Conservation (phyloP, 2,113 vertebrate species). For the Sclerurus mexicanus region DNA sequence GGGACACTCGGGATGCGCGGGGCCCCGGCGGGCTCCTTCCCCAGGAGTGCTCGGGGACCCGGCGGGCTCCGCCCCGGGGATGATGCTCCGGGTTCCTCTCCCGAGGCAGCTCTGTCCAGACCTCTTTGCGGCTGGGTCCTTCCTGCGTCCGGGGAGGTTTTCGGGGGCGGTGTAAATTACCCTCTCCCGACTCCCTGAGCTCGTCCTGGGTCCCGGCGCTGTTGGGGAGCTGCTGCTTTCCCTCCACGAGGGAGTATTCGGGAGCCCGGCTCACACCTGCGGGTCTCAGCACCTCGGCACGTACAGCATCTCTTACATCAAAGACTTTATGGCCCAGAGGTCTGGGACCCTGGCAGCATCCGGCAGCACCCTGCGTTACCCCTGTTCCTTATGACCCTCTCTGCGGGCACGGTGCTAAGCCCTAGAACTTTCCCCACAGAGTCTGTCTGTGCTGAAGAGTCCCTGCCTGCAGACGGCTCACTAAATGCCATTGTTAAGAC, state of each 20-base stretch:
- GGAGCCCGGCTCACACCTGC: no score
- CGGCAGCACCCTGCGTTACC: background rate
- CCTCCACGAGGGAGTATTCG: fast-evolving
- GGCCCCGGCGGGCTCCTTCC: background rate
- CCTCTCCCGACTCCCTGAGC: fast-evolving
- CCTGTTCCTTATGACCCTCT: fast-evolving
- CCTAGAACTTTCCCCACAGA: fast-evolving
- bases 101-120: background rate
- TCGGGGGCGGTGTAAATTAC: fast-evolving
- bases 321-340: fast-evolving
- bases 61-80: background rate
- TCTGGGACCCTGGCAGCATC: background rate
- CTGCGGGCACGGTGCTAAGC: background rate
- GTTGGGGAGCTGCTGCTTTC: background rate
- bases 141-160: no score
- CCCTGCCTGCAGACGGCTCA: background rate
- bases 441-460: background rate
- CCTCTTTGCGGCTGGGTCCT: no score
- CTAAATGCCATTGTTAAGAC: background rate
- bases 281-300: background rate
- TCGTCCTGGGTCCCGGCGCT: fast-evolving
- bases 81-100: background rate
- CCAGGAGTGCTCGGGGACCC: background rate
- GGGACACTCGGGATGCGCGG: background rate
- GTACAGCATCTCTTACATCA: fast-evolving